These are phyloP conservation scores for Oncorhynchus kisutch DNA, from an alignment of 2,113 vertebrate genomes.

Conservation along the genomic window DNA sequence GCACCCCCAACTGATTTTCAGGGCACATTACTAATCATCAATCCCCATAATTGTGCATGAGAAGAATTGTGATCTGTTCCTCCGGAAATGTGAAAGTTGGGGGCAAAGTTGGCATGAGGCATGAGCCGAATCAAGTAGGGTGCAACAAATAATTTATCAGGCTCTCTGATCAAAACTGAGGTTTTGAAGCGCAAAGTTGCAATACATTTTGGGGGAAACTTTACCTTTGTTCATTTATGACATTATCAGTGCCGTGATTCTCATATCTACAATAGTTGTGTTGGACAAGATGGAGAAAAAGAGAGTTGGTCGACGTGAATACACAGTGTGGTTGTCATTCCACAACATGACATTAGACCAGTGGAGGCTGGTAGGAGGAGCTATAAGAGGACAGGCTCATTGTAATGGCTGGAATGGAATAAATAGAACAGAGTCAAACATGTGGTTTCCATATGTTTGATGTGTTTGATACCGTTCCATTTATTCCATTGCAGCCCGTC, in stretches of 20 bases:
- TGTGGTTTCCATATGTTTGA: too few relatives aligned
- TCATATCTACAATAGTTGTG: slow-evolving; percentile 24
- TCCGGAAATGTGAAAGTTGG: background rate
- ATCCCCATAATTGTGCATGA: slow-evolving; percentile 36
- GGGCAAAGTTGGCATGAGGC: background rate
- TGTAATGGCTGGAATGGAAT: too few relatives aligned
- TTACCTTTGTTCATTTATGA: slow-evolving; percentile 47
- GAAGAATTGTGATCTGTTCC: slow-evolving; percentile 17
- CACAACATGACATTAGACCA: too few relatives aligned
- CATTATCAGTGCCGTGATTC: slow-evolving; percentile 38
- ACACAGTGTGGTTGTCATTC: background rate
- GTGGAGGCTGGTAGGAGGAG: too few relatives aligned
- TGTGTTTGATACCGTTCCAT: too few relatives aligned
- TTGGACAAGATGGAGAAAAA: slow-evolving; percentile 13
- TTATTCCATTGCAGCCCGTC: too few relatives aligned
- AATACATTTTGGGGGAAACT: slow-evolving; percentile 1
- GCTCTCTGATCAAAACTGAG: background rate
- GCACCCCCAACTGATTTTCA: slow-evolving; percentile 16
- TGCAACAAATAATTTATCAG: background rate
- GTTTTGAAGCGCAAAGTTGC: background rate
- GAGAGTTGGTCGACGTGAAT: background rate
- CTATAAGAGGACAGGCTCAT: too few relatives aligned
- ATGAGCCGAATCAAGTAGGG: background rate
- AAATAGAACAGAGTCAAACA: too few relatives aligned
- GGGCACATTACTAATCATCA: slow-evolving; percentile 27